Evolutionary conservation across 1,140 invertebrate genomes (phyloP).

Genomic region (Scaptomyza pallida): DNA sequence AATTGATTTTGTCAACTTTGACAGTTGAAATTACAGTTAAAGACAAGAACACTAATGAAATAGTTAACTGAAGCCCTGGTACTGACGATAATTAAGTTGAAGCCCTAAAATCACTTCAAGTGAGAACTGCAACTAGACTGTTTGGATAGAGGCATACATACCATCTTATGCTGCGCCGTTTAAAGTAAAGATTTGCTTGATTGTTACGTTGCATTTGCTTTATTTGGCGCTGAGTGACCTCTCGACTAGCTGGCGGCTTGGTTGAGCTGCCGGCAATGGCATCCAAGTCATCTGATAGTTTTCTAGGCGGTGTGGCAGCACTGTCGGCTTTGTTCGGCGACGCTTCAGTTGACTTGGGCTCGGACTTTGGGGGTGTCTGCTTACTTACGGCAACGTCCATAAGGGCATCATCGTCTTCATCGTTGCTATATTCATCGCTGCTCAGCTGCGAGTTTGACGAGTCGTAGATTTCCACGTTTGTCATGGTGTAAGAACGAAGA

Average conservation of each 20-base stretch:
- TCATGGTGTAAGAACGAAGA: conserved; percentile 35
- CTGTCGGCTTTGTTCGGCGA: conserved; percentile 24
- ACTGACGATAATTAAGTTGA: too few species aligned
- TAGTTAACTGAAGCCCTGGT: too few species aligned
- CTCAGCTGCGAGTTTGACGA: conserved; percentile 64
- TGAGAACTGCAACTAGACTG: conserved; percentile 1
- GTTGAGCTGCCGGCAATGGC: not conserved
- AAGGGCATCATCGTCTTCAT: conserved; percentile 62
- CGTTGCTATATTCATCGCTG: conserved; percentile 66
- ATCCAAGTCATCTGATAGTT: conserved; percentile 23
- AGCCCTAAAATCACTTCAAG: not conserved
- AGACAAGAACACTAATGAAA: too few species aligned
- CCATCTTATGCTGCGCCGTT: conserved; percentile 60
- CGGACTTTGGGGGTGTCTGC: conserved; percentile 26
- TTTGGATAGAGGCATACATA: not conserved
- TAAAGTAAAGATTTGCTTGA: conserved; percentile 39
- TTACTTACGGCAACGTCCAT: conserved; percentile 67
- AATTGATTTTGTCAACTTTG: too few species aligned
- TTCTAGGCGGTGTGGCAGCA: conserved; percentile 16
- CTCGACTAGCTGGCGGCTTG: conserved; percentile 27
- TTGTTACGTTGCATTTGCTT: conserved; percentile 23
- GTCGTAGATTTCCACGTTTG: conserved; percentile 70
- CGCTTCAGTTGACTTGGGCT: not conserved
- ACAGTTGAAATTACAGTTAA: too few species aligned
- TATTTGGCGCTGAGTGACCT: conserved; percentile 28